These are phyloP conservation scores for Lasioglossum baleicum DNA, from an alignment of 1,140 invertebrate genomes.

Conservation along the genomic window DNA sequence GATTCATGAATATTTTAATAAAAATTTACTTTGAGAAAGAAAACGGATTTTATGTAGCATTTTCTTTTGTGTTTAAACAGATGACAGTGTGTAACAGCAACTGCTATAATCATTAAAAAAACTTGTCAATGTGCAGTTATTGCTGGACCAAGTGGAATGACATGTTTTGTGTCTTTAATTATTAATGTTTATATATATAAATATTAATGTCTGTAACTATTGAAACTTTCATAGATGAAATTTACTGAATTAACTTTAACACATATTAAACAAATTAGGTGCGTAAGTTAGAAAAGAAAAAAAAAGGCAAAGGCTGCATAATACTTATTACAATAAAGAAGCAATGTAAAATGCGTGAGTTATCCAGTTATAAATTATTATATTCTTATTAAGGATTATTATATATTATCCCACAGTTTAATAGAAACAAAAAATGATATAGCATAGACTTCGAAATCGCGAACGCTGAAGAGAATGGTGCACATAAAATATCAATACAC, in stretches of 20 bases:
- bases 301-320: conserved; percentile 56
- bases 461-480: conserved; percentile 6
- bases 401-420: conserved; percentile 48
- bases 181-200: conserved; percentile 6
- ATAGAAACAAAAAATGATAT: conserved; percentile 2
- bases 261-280: conserved; percentile 52
- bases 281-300: conserved; percentile 47
- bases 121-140: conserved; percentile 45
- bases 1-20: not conserved
- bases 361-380: conserved; percentile 61
- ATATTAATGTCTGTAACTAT: conserved; percentile 30
- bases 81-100: conserved; percentile 71
- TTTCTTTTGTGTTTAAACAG: conserved; percentile 57
- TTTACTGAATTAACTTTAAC: conserved; percentile 42
- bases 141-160: conserved; percentile 60
- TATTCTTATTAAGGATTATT: conserved; percentile 50
- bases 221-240: conserved; percentile 49
- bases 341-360: conserved; percentile 51
- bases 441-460: conserved; percentile 28
- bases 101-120: conserved; percentile 34
- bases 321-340: conserved; percentile 53
- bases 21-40: conserved; percentile 6
- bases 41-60: conserved; percentile 8
- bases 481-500: conserved; percentile 29
- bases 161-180: conserved; percentile 46